These are phyloP conservation scores for Sebastes reedi DNA, from an alignment of 2,797 vertebrate species.

Conservation along the genomic window DNA sequence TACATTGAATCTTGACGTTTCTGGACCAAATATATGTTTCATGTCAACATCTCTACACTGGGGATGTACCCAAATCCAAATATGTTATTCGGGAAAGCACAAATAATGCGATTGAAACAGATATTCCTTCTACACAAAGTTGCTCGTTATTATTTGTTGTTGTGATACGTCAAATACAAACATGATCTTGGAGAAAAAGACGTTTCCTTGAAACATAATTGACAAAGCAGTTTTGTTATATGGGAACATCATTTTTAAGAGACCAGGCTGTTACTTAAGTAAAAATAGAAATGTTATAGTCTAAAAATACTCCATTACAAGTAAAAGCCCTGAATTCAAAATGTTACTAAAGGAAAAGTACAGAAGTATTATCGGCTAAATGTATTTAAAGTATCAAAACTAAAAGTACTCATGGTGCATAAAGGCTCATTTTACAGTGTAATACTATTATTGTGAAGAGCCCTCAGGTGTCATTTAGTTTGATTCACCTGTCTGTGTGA, in stretches of 20 bases:
- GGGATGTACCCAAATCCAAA: not conserved
- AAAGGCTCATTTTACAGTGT: not conserved
- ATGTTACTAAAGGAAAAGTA: not conserved
- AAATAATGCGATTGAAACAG: not conserved
- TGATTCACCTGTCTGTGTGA: not conserved
- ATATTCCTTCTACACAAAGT: not conserved
- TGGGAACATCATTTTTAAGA: no score
- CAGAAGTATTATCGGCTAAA: not conserved
- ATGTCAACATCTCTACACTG: rapidly evolving
- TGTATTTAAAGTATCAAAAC: not conserved
- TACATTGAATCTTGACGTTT: not conserved
- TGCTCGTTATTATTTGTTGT: not conserved
- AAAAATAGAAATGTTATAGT: no score
- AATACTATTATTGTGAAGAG: not conserved
- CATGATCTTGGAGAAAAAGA: no score
- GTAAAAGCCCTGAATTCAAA: not conserved
- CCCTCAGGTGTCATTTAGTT: not conserved
- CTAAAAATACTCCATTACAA: not conserved
- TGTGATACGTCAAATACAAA: no score
- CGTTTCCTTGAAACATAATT: rapidly evolving
- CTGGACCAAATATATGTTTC: not conserved
- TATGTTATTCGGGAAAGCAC: not conserved
- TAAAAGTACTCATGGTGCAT: not conserved
- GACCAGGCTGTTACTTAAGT: no score
- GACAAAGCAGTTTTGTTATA: no score